Conservation (phyloP, 2,113 vertebrate genomes). For the Phalacrocorax brasilianus region DNA sequence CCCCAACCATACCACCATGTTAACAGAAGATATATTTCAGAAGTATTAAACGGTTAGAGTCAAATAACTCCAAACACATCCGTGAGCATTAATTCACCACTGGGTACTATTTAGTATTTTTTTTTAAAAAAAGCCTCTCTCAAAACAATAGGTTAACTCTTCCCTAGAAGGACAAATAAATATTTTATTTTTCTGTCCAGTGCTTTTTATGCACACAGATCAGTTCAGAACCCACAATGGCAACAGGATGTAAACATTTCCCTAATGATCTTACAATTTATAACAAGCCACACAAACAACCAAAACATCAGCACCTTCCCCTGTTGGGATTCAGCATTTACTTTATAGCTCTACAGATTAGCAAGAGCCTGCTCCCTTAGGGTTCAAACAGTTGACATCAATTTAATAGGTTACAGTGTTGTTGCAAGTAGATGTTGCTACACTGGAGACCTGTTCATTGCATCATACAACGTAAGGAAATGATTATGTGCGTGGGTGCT, state of each 20-base stretch:
- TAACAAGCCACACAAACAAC: conserved; percentile 70
- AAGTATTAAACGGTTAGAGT: background rate
- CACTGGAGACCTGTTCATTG: conserved; percentile 57
- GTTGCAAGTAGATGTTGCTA: conserved; percentile 48
- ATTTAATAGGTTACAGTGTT: conserved; percentile 49
- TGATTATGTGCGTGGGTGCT: background rate
- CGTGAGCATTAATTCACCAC: background rate
- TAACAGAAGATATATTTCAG: background rate
- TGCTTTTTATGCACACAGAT: background rate
- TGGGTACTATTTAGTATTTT: background rate
- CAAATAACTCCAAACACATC: background rate
- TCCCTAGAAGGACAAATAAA: background rate
- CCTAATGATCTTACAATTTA: conserved; percentile 66
- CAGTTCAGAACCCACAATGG: conserved; percentile 2
- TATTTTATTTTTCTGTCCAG: background rate
- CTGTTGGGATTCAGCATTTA: conserved; percentile 52
- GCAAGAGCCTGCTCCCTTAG: conserved; percentile 48
- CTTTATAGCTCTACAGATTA: conserved; percentile 53
- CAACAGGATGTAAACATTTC: conserved; percentile 69
- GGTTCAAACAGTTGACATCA: conserved; percentile 49
- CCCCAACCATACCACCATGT: background rate
- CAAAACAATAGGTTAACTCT: background rate
- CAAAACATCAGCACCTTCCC: conserved; percentile 47
- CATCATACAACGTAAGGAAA: conserved; percentile 62
- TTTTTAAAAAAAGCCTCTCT: background rate